Conservation (phyloP, 2,888 invertebrate species). For the Clusia tigrina region DNA sequence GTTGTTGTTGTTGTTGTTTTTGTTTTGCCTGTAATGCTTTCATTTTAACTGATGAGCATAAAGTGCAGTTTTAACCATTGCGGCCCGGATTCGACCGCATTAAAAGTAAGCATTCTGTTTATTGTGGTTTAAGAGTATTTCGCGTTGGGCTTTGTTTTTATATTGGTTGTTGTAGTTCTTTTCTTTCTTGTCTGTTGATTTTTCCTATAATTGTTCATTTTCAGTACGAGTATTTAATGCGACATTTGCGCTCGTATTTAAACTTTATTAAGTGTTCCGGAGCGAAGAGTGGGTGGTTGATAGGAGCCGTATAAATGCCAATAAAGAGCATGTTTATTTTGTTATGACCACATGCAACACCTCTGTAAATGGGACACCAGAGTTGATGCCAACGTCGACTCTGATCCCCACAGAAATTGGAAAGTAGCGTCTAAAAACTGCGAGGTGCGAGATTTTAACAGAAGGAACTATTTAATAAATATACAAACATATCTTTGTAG, state of each 20-base stretch:
- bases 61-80: conserved; percentile 4
- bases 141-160: neutral
- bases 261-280: neutral
- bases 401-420: too few species aligned
- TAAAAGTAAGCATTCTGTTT: conserved; percentile 25
- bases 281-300: neutral
- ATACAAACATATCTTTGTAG: too few species aligned
- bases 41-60: conserved; percentile 19
- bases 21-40: neutral
- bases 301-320: neutral
- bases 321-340: neutral
- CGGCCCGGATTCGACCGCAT: neutral
- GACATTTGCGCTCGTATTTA: conserved; percentile 7
- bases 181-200: neutral
- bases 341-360: conserved; percentile 13
- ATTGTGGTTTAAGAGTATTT: conserved; percentile 28
- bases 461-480: too few species aligned
- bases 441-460: too few species aligned
- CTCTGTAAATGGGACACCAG: too few species aligned
- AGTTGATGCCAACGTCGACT: too few species aligned
- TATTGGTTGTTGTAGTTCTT: too few species aligned
- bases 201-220: neutral
- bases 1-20: neutral
- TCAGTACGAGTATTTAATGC: neutral
- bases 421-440: too few species aligned